Conservation (phyloP, 2,797 vertebrate species). For the Phataginus tetradactyla region DNA sequence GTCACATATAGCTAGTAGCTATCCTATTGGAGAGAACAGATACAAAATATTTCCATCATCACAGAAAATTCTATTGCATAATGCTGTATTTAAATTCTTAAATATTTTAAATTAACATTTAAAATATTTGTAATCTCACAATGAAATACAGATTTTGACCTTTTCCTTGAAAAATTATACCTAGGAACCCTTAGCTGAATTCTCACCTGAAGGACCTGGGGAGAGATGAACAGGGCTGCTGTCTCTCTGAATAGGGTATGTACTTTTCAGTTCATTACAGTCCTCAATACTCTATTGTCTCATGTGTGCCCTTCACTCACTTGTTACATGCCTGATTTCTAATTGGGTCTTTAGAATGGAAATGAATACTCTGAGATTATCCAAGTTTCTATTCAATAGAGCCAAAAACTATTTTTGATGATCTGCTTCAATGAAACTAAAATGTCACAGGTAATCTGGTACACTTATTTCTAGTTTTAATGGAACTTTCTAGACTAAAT, state of each 20-base stretch:
- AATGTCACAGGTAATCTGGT: not conserved
- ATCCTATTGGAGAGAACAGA: not conserved
- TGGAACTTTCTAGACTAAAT: conserved; percentile 27
- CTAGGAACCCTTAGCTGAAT: not conserved
- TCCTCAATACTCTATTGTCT: not conserved
- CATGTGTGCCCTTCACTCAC: not conserved
- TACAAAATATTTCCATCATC: not conserved
- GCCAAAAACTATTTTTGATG: not conserved
- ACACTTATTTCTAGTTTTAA: not conserved
- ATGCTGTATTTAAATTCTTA: not conserved
- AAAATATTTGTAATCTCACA: conserved; percentile 8
- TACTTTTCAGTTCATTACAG: not conserved
- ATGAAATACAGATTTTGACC: not conserved
- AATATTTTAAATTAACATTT: conserved; percentile 7
- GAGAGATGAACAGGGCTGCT: not conserved
- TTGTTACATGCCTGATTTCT: not conserved
- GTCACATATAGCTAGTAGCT: not conserved
- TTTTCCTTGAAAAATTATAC: not conserved
- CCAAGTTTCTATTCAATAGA: not conserved
- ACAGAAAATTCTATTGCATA: not conserved
- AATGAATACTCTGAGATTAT: not conserved
- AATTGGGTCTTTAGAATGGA: not conserved
- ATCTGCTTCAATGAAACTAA: conserved; percentile 1
- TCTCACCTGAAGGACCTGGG: not conserved
- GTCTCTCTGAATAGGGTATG: not conserved